Percentiles rank a stretch among this genome's conserved stretches.
Conservation (phyloP, 2,113 vertebrate genomes). For the Onychostruthus taczanowskii region DNA sequence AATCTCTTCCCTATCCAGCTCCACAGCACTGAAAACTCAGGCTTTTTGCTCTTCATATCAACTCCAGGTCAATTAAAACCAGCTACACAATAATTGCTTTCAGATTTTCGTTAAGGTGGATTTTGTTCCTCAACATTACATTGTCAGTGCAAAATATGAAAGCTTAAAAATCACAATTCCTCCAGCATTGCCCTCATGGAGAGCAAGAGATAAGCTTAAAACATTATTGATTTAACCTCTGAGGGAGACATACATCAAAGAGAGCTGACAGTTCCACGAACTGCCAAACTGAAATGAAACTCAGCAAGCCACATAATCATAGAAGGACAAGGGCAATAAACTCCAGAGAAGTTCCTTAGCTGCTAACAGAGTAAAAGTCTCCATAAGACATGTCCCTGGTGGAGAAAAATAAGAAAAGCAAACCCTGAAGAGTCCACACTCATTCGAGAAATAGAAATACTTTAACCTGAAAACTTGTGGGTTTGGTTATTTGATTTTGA, state of each 20-base stretch:
- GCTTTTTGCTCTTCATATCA: neutral
- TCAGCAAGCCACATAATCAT: conserved; percentile 11
- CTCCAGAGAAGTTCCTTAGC: neutral
- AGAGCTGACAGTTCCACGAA: neutral
- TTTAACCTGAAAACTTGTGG: neutral
- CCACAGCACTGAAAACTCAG: neutral
- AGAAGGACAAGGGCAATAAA: conserved; percentile 3
- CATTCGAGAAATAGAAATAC: neutral
- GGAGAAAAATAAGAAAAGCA: neutral
- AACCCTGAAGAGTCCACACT: neutral
- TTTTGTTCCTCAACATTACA: neutral
- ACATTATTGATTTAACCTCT: conserved; percentile 31
- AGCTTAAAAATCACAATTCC: neutral
- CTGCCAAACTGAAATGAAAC: conserved; percentile 42
- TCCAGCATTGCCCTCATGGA: neutral
- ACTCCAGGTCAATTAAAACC: neutral
- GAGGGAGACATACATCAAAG: conserved; percentile 1
- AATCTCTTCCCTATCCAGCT: neutral
- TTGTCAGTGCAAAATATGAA: neutral
- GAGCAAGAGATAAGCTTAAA: neutral
- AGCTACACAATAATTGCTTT: neutral
- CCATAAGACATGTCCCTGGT: neutral
- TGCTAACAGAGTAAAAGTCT: neutral
- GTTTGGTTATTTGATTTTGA: neutral
- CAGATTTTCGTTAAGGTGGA: neutral